Base-by-base conservation (phyloP, 2,888 invertebrate genomes). In the Kryphioiulus occultus region DNA sequence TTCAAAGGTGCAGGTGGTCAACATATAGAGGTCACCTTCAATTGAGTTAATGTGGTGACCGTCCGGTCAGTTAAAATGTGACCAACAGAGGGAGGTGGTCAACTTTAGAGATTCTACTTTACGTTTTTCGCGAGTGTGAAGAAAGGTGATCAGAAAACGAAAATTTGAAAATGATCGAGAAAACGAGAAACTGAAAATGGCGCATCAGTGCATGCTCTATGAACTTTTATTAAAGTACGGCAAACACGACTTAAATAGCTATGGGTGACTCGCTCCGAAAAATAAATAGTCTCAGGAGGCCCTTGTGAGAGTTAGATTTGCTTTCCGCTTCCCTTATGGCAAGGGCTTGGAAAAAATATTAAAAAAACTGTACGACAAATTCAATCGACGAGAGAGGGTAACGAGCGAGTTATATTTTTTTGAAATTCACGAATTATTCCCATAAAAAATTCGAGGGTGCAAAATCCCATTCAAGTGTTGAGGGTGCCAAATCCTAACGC, bases 121-220 rank as follows among this genome's bases (percentile, higher is more conserved):
- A n/a, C n/a, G n/a, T n/a, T n/a, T 39, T 39, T 39, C 39, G 39
- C 39, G 9, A 59, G 19, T 59, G 59, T 59, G n/a, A 7, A n/a
- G 59, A 59, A 59, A 59, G n/a, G 78, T 30, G 78, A 78, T 78
- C 78, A 78, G 30, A 30, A 78, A 15, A 30, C 30, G 78, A 78
- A 78, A 30, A 12, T 78, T 78, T 30, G 78, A 78, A 78, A 78
- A 78, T 78, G 78, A 30, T 78, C 78, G 3, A 78, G 78, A 78
- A 30, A 78, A 78, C 30, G 15, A 30, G 2, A 30, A 78, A 78
- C 30, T 30, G 30, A 30, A 30, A 78, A 78, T 30, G 78, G 78
- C 78, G 22, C 78, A 78, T 78, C 78, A 78, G 78, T 78, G 26
- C 78, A 78, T 78, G 78, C 78, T 78, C 78, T 78, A 78, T 78